Evolutionary conservation across 2,113 vertebrate genomes (phyloP).

Genomic region (Forbesichthys papilliferus): DNA sequence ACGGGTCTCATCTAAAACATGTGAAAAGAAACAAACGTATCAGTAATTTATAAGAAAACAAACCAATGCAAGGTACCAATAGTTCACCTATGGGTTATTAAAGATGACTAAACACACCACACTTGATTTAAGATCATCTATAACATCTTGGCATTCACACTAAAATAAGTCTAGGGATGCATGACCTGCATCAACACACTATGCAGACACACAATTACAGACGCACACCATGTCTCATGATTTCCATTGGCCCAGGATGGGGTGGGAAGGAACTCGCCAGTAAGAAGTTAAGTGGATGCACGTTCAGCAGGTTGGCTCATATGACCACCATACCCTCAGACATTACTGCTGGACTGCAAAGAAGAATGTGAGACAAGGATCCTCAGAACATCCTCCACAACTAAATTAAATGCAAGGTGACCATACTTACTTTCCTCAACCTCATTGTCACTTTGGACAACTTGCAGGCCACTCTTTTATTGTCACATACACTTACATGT

Average conservation of each 20-base stretch:
- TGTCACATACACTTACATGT: no score
- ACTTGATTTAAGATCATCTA: no score
- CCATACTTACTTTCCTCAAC: background rate
- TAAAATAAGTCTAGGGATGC: conserved; percentile 9
- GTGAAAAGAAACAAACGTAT: no score
- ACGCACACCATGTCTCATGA: conserved; percentile 64
- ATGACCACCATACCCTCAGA: conserved; percentile 64
- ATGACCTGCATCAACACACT: conserved; percentile 23
- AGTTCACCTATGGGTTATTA: no score
- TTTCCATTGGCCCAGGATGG: conserved; percentile 48
- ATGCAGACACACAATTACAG: conserved; percentile 41
- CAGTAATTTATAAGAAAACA: no score
- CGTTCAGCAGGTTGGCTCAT: conserved; percentile 63
- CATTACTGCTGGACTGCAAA: conserved; percentile 55
- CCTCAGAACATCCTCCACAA: conserved; percentile 19
- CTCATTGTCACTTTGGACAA: background rate
- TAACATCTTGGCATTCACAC: no score
- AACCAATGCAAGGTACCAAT: no score
- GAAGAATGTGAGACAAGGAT: conserved; percentile 13
- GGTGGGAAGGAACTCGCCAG: conserved; percentile 22
- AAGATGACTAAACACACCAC: no score
- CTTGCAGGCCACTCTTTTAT: no score
- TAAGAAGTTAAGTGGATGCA: conserved; percentile 66
- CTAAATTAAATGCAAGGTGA: conserved; percentile 38
- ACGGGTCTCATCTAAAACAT: no score